These are phyloP conservation scores for Meriones unguiculatus DNA, from an alignment of 2,113 vertebrate species.

Conservation along the genomic window DNA sequence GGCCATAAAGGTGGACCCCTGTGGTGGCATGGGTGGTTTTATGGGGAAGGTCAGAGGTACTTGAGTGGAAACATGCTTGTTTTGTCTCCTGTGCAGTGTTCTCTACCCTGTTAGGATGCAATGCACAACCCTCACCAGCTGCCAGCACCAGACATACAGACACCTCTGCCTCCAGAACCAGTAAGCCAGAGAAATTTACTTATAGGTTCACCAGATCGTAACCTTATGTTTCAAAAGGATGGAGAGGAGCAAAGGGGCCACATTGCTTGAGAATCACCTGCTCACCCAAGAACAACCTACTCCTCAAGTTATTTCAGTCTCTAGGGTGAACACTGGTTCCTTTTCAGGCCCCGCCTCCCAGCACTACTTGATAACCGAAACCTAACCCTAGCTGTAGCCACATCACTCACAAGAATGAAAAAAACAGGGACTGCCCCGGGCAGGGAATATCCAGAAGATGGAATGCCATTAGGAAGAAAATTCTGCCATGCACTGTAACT, in stretches of 20 bases:
- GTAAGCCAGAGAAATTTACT: too few relatives aligned
- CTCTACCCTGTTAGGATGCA: too few relatives aligned
- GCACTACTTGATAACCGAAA: not conserved
- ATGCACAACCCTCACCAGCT: too few relatives aligned
- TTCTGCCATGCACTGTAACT: not conserved
- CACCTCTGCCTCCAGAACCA: not conserved
- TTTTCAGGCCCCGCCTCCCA: too few relatives aligned
- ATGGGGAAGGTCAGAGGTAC: not conserved
- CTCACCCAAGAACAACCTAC: too few relatives aligned
- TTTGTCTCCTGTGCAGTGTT: not conserved
- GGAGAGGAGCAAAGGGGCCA: not conserved
- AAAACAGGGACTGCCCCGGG: rapidly evolving
- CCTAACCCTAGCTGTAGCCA: not conserved
- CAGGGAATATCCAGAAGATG: too few relatives aligned
- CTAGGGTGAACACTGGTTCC: not conserved
- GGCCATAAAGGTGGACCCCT: too few relatives aligned
- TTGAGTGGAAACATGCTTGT: not conserved
- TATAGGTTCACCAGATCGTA: not conserved
- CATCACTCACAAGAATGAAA: not conserved
- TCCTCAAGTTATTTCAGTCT: not conserved
- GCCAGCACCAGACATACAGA: not conserved
- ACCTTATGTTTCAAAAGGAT: not conserved
- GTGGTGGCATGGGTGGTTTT: not conserved
- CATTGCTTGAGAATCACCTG: not conserved
- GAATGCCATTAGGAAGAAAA: too few relatives aligned